Base-by-base conservation (phyloP, 2,888 invertebrate species). In the Isoperla grammatica region DNA sequence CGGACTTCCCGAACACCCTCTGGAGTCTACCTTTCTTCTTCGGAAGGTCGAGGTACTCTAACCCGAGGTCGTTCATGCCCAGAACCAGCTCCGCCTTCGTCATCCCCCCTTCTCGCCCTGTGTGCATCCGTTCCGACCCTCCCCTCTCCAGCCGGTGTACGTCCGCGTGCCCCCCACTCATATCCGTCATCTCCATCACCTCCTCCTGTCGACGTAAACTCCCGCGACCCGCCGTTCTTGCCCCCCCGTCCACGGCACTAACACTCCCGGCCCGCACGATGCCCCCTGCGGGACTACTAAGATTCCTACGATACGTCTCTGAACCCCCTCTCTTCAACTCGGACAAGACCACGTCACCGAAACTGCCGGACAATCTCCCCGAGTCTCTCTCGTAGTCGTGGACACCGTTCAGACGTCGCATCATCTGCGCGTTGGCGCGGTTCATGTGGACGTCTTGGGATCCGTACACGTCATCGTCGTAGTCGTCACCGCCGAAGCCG, bases 21-120 rank as follows among this genome's bases (percentile, higher is more conserved):
- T 53, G 53, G 2, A 53, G 13, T 2, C 19, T 37, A 2, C 53
- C 53, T 2, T 20, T 15, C 53, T 53, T 53, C 39, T 53, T 53
- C 11, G 53, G 53, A 1, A 53, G 40, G n/a, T 53, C 53, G 19
- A 53, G 40, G 19, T 53, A 53, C 39, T 53, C 53, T 8, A 53
- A 37, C 5, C 53, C 53, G 5, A 53, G 53, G 40, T 53, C 53
- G 40, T 53, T 39, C 53, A 53, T 53, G 1, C 53, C 53, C 4
- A 53, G 53, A 5, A 53, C 53, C 12, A 53, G n/a, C 39, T 53
- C 53, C 1, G 53, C 53, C 19, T 53, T 53, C 2, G 53, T 19
- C 39, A 53, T 11, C 3, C 53, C 53, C n/a, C n/a, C 20, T 19
- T 53, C 53, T 20, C 39, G 35, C 6, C 39, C 53, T 12, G 37